Evolutionary conservation across 2,113 vertebrate genomes (phyloP).

Genomic region (Acanthochromis polyacanthus): DNA sequence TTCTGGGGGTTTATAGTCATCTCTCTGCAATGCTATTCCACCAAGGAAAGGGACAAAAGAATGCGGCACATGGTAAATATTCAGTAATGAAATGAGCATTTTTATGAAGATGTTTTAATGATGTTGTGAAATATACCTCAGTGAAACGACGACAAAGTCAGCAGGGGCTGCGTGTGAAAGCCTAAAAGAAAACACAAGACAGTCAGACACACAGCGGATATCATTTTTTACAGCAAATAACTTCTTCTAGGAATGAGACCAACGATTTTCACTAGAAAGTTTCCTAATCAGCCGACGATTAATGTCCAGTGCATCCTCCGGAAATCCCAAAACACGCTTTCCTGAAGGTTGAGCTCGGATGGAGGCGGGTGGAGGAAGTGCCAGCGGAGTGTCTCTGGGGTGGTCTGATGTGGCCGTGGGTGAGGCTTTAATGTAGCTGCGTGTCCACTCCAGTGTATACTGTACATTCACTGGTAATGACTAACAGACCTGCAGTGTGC

Average conservation of each 20-base stretch:
- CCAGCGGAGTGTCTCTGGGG: conserved; percentile 77
- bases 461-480: conserved; percentile 79
- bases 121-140: conserved; percentile 46
- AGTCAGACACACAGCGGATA: neutral
- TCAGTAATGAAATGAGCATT: neutral
- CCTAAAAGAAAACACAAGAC: conserved; percentile 41
- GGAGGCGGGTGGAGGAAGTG: conserved; percentile 72
- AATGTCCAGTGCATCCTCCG: conserved; percentile 61
- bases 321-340: conserved; percentile 62
- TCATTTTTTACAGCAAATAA: neutral
- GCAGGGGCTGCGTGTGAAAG: neutral
- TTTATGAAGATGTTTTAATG: conserved; percentile 24
- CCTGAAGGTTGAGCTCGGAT: conserved; percentile 43
- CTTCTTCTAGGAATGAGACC: neutral
- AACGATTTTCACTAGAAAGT: conserved; percentile 19
- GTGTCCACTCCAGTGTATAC: conserved; percentile 77
- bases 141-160: conserved; percentile 23
- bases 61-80: conserved; percentile 20
- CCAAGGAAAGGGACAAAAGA: conserved; percentile 21
- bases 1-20: conserved; percentile 45
- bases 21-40: conserved; percentile 16
- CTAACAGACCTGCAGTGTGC: conserved; percentile 77
- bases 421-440: conserved; percentile 74
- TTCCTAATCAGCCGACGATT: conserved; percentile 58
- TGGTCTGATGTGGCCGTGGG: conserved; percentile 77